A percentile compares a stretch with the other conserved stretches of the same genome.
Conservation (phyloP, 2,113 vertebrate species). For the Macrotis lagotis region DNA sequence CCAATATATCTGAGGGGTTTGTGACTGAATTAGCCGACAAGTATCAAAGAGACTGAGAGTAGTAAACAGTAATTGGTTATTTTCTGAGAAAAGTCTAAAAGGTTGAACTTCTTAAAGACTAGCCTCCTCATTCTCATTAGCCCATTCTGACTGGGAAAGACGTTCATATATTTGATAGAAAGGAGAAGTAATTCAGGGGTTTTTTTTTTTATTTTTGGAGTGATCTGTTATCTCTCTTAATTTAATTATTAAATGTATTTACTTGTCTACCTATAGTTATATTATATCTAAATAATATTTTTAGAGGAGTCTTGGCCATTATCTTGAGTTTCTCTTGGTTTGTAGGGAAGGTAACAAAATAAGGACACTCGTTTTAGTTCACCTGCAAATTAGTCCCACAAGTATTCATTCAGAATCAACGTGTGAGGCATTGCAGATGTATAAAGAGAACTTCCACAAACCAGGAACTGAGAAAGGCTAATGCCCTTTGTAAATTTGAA, state of each 20-base stretch:
- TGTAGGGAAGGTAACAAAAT: constrained; percentile 10
- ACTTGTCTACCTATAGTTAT: background rate
- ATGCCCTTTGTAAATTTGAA: background rate
- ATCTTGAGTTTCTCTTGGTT: constrained; percentile 1
- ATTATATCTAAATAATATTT: background rate
- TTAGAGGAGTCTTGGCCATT: background rate
- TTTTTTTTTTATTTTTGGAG: background rate
- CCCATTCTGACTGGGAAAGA: background rate
- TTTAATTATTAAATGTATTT: background rate
- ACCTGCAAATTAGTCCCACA: background rate
- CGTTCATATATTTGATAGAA: background rate
- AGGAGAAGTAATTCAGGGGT: background rate
- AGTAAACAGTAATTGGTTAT: constrained; percentile 20
- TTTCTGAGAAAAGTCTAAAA: constrained; percentile 35
- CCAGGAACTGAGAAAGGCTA: background rate
- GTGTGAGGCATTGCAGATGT: background rate
- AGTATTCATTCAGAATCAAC: background rate
- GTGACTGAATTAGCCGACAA: constrained; percentile 16
- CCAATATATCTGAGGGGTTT: background rate
- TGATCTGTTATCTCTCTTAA: background rate
- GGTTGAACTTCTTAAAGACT: background rate
- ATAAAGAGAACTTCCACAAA: background rate
- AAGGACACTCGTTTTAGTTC: background rate
- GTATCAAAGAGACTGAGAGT: constrained; percentile 39
- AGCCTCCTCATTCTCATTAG: background rate